These are phyloP conservation scores for Nannoperca australis DNA, from an alignment of 2,797 vertebrate species.

Conservation along the genomic window DNA sequence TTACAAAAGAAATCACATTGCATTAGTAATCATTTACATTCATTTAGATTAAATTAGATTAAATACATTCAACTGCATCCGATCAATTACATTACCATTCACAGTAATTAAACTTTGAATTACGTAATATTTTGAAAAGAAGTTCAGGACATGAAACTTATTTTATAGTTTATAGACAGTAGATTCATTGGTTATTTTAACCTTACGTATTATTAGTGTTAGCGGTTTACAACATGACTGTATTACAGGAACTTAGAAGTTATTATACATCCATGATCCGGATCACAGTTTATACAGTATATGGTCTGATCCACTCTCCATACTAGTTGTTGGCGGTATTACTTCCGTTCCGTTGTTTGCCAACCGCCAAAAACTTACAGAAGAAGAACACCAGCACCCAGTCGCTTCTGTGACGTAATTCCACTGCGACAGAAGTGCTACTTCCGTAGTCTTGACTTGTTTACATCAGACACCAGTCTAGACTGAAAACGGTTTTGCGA, in stretches of 20 bases:
- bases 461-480: constrained; percentile 15
- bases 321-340: neutral
- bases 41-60: no score
- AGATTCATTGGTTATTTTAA: no score
- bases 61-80: no score
- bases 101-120: no score
- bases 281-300: no score
- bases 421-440: neutral
- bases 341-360: neutral
- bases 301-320: neutral
- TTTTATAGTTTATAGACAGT: no score
- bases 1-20: no score
- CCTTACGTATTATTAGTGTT: no score
- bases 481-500: constrained; percentile 4
- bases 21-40: no score
- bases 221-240: neutral
- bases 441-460: constrained; percentile 56
- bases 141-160: neutral
- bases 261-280: no score
- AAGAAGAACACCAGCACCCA: neutral
- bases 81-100: no score
- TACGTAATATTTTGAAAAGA: neutral
- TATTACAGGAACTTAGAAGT: no score
- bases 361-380: rapidly evolving
- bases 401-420: constrained; percentile 32